Evolutionary conservation across 92 coral and sea anemone species (phyloP), one percentile per base, ranked within the genome.

Genomic region (Siderastrea siderea): DNA sequence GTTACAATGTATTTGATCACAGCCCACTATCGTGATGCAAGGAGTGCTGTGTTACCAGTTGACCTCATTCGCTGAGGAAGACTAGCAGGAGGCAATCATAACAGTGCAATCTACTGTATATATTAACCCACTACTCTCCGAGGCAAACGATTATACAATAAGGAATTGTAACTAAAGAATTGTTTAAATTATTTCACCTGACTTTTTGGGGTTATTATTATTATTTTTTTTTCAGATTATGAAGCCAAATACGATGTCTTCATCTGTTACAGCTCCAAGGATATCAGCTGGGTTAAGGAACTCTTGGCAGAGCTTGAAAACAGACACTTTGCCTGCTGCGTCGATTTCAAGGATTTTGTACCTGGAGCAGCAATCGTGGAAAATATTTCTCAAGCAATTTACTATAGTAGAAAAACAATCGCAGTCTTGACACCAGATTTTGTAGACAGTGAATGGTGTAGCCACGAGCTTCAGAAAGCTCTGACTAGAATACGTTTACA

Each of bases 381-480:
- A 48, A 97, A 95, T 83, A 97, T 97, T 58, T 81, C 95, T 1
- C 87, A 93, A 55, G 96, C 96, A 17, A 90, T 96, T 51, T 91
- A 90, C 79, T 76, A 86, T 54, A 96, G 99, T 76, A 84, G 86
- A 74, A 90, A 84, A 62, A 97, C 98, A 2, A 59, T 96, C 46
- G 98, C 94, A 1, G 87, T 96, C 1, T 70, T 96, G 46, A 86
- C 99, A 45, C 99, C 99, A 8, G 91, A 91, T 75, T 96, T 93
- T 67, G 77, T 96, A 26, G 52, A 82, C 1, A 96, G 99, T 50
- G 83, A 78, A 3, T 96, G 94, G 94, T 96, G 99, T 50, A 86
- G 19, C 47, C 87, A 79, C 53, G 99, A 95, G 86, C 92, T 97
- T 0, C 81, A 92, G 13, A 95, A 92, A 48, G 99, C 98, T 12